A percentile compares a stretch with the other conserved stretches of the same genome.
Conservation (phyloP, 2,113 vertebrate species). For the Hyperopisus bebe region DNA sequence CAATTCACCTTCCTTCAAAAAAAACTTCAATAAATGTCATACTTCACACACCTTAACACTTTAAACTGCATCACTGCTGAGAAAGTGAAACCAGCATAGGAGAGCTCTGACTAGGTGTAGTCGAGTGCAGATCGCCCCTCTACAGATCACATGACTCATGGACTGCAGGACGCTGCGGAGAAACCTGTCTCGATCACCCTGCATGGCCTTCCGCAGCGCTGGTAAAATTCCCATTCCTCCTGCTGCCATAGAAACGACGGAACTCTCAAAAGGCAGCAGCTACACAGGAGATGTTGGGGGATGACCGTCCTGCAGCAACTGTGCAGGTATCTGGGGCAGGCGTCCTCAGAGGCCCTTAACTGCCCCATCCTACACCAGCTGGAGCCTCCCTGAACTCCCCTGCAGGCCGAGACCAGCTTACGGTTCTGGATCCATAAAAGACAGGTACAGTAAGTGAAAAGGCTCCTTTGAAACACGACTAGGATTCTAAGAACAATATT, state of each 20-base stretch:
- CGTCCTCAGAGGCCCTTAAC: background rate
- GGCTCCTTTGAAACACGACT: background rate
- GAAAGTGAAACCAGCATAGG: background rate
- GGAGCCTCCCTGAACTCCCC: background rate
- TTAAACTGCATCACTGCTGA: background rate
- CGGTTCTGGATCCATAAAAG: background rate
- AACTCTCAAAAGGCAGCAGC: background rate
- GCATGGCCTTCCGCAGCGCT: background rate
- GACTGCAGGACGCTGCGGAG: background rate
- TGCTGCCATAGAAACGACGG: background rate
- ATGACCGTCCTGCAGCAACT: background rate
- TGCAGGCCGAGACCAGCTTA: background rate
- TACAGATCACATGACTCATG: background rate
- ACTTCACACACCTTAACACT: background rate
- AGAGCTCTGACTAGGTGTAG: background rate
- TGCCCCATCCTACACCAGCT: background rate
- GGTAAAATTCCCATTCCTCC: background rate
- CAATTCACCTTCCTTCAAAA: background rate
- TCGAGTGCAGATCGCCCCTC: background rate
- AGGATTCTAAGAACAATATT: background rate
- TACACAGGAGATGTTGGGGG: background rate
- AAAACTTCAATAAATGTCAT: background rate
- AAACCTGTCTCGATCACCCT: background rate
- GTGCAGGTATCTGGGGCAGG: background rate
- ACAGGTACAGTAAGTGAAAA: background rate